phyloP scores from a whole-genome alignment of 2,113 vertebrate species.

The Archocentrus centrarchus region DNA sequence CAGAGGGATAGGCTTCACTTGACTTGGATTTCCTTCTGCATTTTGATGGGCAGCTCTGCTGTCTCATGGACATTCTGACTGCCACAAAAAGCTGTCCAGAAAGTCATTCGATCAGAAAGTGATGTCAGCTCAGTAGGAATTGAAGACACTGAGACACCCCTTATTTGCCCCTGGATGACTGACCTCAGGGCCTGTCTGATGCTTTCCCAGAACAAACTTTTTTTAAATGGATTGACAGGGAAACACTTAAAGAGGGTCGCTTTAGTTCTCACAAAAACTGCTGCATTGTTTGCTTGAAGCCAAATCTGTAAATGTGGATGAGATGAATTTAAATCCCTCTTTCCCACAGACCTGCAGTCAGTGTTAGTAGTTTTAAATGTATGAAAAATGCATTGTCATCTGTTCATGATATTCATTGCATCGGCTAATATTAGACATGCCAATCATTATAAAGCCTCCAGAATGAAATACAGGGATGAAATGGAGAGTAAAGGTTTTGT shows the following conservation, averaged over 20 bases:
- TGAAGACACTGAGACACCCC: constrained; percentile 25
- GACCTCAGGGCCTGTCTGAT: constrained; percentile 19
- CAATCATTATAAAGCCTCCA: no score
- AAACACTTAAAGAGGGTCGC: neutral
- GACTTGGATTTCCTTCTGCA: constrained; percentile 4
- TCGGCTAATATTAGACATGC: no score
- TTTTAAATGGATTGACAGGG: neutral
- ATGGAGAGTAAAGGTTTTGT: no score
- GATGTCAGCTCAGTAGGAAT: constrained; percentile 33
- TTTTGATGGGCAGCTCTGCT: neutral
- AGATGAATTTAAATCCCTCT: no score
- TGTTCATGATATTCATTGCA: no score
- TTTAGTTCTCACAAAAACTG: neutral
- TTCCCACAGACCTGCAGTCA: no score
- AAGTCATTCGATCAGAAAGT: constrained; percentile 38
- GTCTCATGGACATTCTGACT: constrained; percentile 31
- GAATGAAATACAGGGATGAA: no score
- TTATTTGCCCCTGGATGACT: constrained; percentile 32
- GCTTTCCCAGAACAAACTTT: constrained; percentile 1
- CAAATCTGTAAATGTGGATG: neutral
- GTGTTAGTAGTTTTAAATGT: no score
- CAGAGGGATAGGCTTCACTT: constrained; percentile 17
- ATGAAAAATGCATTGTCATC: no score
- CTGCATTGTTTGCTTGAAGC: neutral
- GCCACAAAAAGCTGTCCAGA: constrained; percentile 12